Base-by-base conservation (phyloP, 2,113 vertebrate genomes). In the Xenus cinereus region DNA sequence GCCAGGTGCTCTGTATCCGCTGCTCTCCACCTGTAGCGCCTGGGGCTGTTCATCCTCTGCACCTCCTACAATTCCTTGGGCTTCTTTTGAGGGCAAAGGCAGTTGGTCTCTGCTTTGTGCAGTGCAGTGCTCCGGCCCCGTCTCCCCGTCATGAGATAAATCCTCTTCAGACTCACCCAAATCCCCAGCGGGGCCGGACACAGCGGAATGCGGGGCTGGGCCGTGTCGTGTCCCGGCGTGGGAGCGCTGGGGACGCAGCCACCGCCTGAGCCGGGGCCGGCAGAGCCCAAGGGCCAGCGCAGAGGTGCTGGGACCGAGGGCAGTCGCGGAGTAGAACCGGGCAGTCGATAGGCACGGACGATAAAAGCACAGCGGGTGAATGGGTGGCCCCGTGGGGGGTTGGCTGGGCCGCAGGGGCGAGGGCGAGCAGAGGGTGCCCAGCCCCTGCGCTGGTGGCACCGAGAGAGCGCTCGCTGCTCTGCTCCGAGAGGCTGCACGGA, bases 1-100 rank as follows among this genome's bases (percentile, higher is more conserved):
- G 67, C 41, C 76, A 87, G 83, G 80, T 73, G 37, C 86, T 90
- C 71, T 84, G 68, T 78, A 32, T 67, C 51, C 60, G 88, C 88
- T 87, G 60, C 83, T 94, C 90, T 87, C 83, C 78, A 89, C 86
- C 28, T 92, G 90, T 90, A 45, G 72, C 72, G 96, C 97, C 97
- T 93, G 69, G 28, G 97, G 96, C 94, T 93, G 74, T 64, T 94
- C 88, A 53, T 92, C 93, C 90, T 64, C 79, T 87, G 92, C 92
- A 92, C 43, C 83, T 69, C 46, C 93, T 90, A 59, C 88, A 32
- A 41, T 89, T 96, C 91, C 77, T 92, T 48, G 53, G 48, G 87
- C 69, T 87, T 57, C 80, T 95, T 96, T 81, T 86, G 43, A 90
- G 88, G 92, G 83, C 92, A 89, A 73, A 89, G 30, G 33, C n/a